These are phyloP conservation scores for Platygyra sinensis DNA, from an alignment of 64 coral and sea anemone species.

Conservation along the genomic window DNA sequence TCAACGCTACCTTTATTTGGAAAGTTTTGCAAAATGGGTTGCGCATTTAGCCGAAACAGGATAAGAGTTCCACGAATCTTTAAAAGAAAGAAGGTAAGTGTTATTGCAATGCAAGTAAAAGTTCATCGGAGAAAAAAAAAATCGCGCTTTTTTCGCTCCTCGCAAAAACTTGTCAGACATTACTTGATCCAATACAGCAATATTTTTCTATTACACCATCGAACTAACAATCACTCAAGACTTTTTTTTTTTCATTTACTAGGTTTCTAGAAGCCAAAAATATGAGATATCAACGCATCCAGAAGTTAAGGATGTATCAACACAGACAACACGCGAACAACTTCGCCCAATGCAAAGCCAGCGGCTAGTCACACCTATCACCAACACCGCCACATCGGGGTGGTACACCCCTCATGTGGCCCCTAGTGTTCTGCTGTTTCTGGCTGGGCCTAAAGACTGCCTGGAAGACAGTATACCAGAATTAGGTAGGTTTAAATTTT, in stretches of 20 bases:
- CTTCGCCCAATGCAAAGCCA: too few species aligned
- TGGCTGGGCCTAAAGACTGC: background rate
- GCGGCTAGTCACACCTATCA: too few species aligned
- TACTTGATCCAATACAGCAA: too few species aligned
- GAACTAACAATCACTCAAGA: too few species aligned
- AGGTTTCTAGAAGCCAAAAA: background rate
- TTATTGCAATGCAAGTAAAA: background rate
- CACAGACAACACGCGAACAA: too few species aligned
- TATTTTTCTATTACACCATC: too few species aligned
- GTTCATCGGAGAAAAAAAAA: too few species aligned
- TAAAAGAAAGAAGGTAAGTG: background rate
- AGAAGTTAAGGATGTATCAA: too few species aligned
- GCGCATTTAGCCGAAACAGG: background rate
- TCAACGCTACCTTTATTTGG: background rate
- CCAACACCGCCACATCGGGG: too few species aligned
- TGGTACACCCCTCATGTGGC: background rate
- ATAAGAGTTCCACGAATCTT: background rate
- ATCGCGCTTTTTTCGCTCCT: too few species aligned
- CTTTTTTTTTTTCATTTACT: too few species aligned
- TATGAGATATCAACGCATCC: background rate
- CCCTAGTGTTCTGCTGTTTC: background rate
- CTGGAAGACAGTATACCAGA: background rate
- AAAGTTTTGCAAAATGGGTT: background rate
- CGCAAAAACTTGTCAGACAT: too few species aligned
- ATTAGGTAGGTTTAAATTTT: background rate